phyloP scores from a whole-genome alignment of 2,888 invertebrate species.

The Caradrina kadenii region DNA sequence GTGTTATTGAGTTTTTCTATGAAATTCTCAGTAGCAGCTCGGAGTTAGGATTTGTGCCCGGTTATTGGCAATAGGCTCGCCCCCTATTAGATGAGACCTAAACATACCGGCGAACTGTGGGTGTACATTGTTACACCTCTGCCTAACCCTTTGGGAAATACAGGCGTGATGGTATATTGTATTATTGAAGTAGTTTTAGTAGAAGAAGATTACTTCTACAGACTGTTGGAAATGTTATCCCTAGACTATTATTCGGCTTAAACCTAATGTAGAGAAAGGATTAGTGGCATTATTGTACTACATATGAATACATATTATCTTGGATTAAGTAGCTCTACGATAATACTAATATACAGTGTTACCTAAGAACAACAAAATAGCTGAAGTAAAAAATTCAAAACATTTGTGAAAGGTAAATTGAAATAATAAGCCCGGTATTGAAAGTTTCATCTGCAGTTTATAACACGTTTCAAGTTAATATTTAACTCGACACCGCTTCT shows the following conservation, averaged over 20 bases:
- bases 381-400: conserved; percentile 20
- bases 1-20: too few species aligned
- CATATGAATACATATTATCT: too few species aligned
- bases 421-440: conserved; percentile 52
- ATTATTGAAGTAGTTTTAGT: too few species aligned
- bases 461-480: conserved; percentile 69
- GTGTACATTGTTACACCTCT: too few species aligned
- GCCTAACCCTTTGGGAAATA: too few species aligned
- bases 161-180: too few species aligned
- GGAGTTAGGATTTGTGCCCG: too few species aligned
- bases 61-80: too few species aligned
- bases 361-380: conserved; percentile 1
- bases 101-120: too few species aligned
- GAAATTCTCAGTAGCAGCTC: too few species aligned
- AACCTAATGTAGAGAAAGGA: not conserved
- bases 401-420: conserved; percentile 41
- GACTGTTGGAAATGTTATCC: not conserved
- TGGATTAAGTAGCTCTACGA: too few species aligned
- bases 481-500: conserved; percentile 72
- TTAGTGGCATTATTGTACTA: not conserved
- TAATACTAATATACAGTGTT: not conserved
- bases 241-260: not conserved
- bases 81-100: too few species aligned
- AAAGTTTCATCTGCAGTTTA: conserved; percentile 59
- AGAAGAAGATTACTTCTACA: not conserved